These are phyloP conservation scores for Leptodactylus fuscus DNA, from an alignment of 2,113 vertebrate genomes.

Conservation along the genomic window DNA sequence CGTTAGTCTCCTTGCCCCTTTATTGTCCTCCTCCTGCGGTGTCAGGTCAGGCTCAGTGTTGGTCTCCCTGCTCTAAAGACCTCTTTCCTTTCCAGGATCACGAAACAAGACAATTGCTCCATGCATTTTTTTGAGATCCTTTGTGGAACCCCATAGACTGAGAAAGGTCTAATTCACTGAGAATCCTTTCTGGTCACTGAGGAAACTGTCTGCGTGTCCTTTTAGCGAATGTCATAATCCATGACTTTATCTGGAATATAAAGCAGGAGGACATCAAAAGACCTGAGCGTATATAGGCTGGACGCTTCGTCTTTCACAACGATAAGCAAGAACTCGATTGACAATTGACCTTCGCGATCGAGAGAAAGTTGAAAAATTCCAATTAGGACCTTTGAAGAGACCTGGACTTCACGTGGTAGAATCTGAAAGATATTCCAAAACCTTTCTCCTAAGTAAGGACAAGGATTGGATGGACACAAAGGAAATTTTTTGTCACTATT, in stretches of 20 bases:
- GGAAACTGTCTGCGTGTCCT: slow-evolving; percentile 74
- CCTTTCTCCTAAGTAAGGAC: background rate
- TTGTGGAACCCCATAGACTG: slow-evolving; percentile 77
- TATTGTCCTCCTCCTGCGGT: slow-evolving; percentile 74
- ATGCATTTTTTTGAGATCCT: slow-evolving; percentile 87
- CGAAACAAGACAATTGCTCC: slow-evolving; percentile 88
- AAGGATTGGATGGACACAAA: background rate
- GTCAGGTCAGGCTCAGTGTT: slow-evolving; percentile 77
- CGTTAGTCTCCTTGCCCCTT: slow-evolving; percentile 84
- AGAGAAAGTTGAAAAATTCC: slow-evolving; percentile 48
- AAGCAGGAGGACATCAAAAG: slow-evolving; percentile 85
- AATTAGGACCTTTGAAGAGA: background rate
- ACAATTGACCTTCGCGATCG: slow-evolving; percentile 72
- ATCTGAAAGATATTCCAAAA: background rate
- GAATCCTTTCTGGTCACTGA: slow-evolving; percentile 79
- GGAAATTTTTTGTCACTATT: background rate
- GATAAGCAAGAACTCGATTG: slow-evolving; percentile 64
- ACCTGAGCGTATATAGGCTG: slow-evolving; percentile 72
- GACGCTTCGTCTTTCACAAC: slow-evolving; percentile 51
- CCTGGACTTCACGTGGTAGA: background rate
- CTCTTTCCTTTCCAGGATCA: slow-evolving; percentile 86
- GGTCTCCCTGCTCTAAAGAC: slow-evolving; percentile 76
- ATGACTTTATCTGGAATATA: slow-evolving; percentile 81
- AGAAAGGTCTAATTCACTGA: slow-evolving; percentile 83
- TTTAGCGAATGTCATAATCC: slow-evolving; percentile 76